Evolutionary conservation across 53 echinoderm and acorn worm genomes (phyloP), one percentile per base, ranked within the genome.

Genomic region (Stichopus horrens): DNA sequence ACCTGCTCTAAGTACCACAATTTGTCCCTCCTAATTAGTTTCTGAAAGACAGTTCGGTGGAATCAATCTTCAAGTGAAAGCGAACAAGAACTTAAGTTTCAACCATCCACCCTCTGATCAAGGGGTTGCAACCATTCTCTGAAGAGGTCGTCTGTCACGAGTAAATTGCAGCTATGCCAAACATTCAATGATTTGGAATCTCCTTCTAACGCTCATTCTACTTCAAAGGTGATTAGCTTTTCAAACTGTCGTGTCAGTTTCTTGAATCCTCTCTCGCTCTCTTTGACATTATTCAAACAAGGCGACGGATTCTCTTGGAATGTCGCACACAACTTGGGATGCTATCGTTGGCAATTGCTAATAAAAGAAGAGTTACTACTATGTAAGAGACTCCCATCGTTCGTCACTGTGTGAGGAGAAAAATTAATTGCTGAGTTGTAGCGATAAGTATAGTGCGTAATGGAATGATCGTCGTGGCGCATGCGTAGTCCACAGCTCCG

Each of bases 11-110:
- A 71, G 77, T 76, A 53, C 52, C 77, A 20, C 52, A 76, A 76
- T 76, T 76, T 76, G 77, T 76, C 77, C 77, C 77, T 76, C 77
- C 23, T 76, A 54, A 76, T 76, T 76, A 76, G 77, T 76, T 76
- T 54, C 23, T 54, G 51, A 76, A 76, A 76, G 52, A 76, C 77
- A 76, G 9, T 76, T 9, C 5, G 77, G 9, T 76, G 77, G 77
- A 76, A 76, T 76, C 77, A 76, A 76, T 76, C 77, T 76, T 51
- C 77, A 54, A 13, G 14, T 14, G 54, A 76, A 53, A 76, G 77
- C 52, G 77, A 76, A 54, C 54, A 14, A 54, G 52, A 10, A 13
- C 54, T 76, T 54, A 76, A 53, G 52, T 76, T 76, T 53, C 77
- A 76, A 76, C 52, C 77, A 76, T 7, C 52, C 77, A 52, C 77